Percentiles rank a stretch among this genome's conserved stretches.
Conservation (phyloP, 2,888 invertebrate genomes). For the Dendrolimus houi region DNA sequence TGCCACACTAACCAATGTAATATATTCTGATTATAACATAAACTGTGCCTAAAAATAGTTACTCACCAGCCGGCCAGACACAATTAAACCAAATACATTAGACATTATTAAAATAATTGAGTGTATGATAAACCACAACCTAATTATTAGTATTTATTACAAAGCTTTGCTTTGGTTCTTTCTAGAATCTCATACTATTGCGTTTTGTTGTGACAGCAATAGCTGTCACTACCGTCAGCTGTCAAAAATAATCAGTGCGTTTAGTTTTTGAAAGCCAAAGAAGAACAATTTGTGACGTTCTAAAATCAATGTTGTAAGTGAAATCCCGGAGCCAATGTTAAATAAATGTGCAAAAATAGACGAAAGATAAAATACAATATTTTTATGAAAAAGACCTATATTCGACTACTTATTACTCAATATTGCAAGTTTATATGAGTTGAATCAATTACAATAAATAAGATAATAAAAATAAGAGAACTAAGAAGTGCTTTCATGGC, state of each 20-base stretch:
- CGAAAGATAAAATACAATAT: too few relatives aligned
- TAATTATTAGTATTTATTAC: slow-evolving; percentile 1
- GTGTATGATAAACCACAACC: slow-evolving; percentile 1
- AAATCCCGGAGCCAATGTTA: too few relatives aligned
- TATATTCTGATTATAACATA: not conserved
- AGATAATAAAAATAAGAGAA: too few relatives aligned
- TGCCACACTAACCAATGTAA: too few relatives aligned
- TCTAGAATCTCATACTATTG: slow-evolving; percentile 20
- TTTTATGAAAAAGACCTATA: too few relatives aligned
- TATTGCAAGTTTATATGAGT: too few relatives aligned
- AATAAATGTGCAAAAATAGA: too few relatives aligned
- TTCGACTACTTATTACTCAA: too few relatives aligned
- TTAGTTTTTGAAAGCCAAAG: not conserved
- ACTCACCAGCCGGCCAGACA: slow-evolving; percentile 88
- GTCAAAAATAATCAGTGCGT: not conserved
- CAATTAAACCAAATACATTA: slow-evolving; percentile 86
- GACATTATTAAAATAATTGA: slow-evolving; percentile 22
- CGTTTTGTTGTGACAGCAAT: not conserved
- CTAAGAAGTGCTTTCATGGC: too few relatives aligned
- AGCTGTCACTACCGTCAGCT: not conserved
- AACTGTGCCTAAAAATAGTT: not conserved
- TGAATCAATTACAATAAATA: too few relatives aligned
- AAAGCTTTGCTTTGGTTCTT: slow-evolving; percentile 14
- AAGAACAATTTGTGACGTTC: too few relatives aligned
- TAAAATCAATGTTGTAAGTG: too few relatives aligned